Base-by-base conservation (phyloP, 2,797 vertebrate species). In the Pterois miles region DNA sequence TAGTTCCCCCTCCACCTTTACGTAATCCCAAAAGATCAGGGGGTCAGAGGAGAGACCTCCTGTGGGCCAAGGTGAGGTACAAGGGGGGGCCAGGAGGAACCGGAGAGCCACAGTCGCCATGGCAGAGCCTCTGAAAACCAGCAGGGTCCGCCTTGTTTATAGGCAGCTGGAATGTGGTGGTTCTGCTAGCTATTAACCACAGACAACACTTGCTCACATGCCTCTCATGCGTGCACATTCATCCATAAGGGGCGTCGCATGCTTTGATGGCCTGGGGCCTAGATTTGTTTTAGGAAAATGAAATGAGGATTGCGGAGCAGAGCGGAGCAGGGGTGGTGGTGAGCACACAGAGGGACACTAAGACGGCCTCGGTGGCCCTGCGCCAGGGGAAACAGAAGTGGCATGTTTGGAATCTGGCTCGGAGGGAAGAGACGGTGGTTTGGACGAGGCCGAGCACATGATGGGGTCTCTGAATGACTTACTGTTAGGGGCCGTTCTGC, bases 301-400 rank as follows among this genome's bases (percentile, higher is more conserved):
- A 89, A 94, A 88, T 74, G 71, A 87, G 86, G 74, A 40, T 64
- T 72, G 34, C 22, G 74, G 82, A 78, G 82, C 11, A 59, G 78
- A 71, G 81, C 10, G 22, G 74, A 31, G 74, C 31, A 23, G 43
- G 29, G 69, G 69, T 68, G 74, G 73, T 65, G 69, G 85, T 62
- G 71, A 78, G 82, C 77, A 68, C 83, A 88, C 86, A 92, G 85
- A 82, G 78, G 89, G 88, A 91, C 89, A 90, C 91, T 74, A 59
- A 93, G 86, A 89, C 66, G 73, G 88, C 78, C 74, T 67, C 20
- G 4, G 84, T 88, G 91, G 91, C 89, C 16, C 12, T 14, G 54
- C 71, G 93, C 92, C 94, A 93, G 89, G 80, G 79, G 90, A 90
- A 94, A 94, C 87, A 92, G 77, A 90, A 81, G 88, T 88, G 90